These are phyloP conservation scores for Semotilus atromaculatus DNA, from an alignment of 2,797 vertebrate species.

Conservation along the genomic window DNA sequence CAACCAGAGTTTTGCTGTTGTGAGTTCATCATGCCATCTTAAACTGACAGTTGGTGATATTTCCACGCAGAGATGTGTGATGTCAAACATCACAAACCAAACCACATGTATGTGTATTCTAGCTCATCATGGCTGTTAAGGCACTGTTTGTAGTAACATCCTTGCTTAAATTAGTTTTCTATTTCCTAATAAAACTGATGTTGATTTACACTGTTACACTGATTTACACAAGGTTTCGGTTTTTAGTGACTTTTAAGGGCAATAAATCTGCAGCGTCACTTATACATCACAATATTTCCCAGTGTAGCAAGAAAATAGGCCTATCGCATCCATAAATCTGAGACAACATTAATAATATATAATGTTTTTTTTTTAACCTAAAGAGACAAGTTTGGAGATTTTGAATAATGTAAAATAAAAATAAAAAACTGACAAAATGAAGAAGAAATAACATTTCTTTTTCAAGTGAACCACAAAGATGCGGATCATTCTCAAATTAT, in stretches of 20 bases:
- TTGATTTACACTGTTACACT: background rate
- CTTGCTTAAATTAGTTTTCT: background rate
- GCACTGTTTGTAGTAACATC: background rate
- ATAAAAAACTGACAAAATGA: background rate
- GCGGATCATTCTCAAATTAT: background rate
- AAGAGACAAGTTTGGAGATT: background rate
- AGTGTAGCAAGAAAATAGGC: background rate
- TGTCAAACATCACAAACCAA: background rate
- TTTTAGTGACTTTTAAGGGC: background rate
- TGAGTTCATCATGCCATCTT: background rate
- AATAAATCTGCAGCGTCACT: background rate
- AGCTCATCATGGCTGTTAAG: background rate
- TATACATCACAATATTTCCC: background rate
- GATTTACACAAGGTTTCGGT: no score
- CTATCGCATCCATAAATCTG: background rate
- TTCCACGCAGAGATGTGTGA: background rate
- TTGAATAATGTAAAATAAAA: background rate
- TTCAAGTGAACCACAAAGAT: background rate
- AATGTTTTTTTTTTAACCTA: background rate
- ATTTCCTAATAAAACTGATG: background rate
- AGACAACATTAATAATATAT: background rate
- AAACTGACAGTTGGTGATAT: slow-evolving; percentile 3
- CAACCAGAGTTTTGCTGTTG: background rate
- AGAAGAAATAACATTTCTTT: background rate
- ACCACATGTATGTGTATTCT: background rate